These are phyloP conservation scores for Apodemia mormo DNA, from an alignment of 2,888 invertebrate genomes.

Conservation along the genomic window DNA sequence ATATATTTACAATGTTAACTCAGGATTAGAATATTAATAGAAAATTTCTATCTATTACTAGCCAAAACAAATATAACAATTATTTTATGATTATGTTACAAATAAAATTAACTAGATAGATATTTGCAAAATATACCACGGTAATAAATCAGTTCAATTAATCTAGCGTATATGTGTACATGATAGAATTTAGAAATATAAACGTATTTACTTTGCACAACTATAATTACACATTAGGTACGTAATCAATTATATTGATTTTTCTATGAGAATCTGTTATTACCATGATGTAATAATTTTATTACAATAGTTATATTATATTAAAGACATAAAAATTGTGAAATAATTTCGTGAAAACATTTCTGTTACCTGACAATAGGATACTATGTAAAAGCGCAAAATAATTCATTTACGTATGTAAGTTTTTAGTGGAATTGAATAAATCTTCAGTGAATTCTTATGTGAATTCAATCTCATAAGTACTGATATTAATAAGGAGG, in stretches of 20 bases:
- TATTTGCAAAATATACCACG: constrained; percentile 25
- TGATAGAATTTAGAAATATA: constrained; percentile 23
- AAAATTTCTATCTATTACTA: constrained; percentile 19
- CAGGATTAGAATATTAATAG: constrained; percentile 11
- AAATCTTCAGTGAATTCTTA: neutral
- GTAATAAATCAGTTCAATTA: constrained; percentile 23
- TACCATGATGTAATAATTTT: neutral
- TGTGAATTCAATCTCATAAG: neutral
- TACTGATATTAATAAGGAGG: neutral
- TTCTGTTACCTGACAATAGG: neutral
- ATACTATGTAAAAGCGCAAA: neutral
- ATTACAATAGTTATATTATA: constrained; percentile 16
- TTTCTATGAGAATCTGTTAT: neutral
- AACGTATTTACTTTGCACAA: constrained; percentile 23
- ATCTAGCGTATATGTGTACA: constrained; percentile 22
- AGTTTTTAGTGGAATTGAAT: constrained; percentile 9
- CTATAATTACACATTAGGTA: constrained; percentile 12
- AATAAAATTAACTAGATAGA: constrained; percentile 26
- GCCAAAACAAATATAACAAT: constrained; percentile 14
- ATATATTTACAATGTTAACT: constrained; percentile 12
- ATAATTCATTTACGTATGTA: constrained; percentile 3
- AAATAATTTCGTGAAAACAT: neutral
- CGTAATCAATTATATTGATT: neutral
- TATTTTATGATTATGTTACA: constrained; percentile 20
- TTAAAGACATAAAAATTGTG: neutral